Evolutionary conservation across 2,888 invertebrate species (phyloP), one percentile per base, ranked within the genome.

Genomic region (Noctua janthe): DNA sequence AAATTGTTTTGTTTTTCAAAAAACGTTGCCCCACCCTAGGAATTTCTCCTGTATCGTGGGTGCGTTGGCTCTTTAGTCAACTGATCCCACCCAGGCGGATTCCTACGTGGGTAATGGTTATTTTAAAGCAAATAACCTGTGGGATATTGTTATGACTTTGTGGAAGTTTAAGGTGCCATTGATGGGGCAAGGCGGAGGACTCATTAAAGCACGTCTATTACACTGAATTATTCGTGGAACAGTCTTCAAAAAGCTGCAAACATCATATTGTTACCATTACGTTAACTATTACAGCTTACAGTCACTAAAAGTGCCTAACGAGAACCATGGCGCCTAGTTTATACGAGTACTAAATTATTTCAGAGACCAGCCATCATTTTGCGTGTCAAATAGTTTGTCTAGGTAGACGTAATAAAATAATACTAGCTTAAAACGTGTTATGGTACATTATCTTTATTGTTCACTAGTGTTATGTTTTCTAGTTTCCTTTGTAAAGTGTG

Each of bases 261-360:
- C 17, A 56, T 47, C 6, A 11, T 8, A 47, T 17, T 11, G n/a
- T 47, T 35, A 10, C 70, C 20, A 35, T 64, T 47, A 8, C 54
- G 4, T 29, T 8, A 5, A 20, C 15, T 23, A 66, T 17, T 13
- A 39, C 35, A 29, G 39, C 49, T 23, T 43, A 74, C n/a, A 56
- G 10, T 47, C 29, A 4, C 54, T 83, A 39, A 11, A 66, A 66
- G 39, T 66, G 35, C 66, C 11, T 54, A 71, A 77, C 59, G 49
- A 71, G 56, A 43, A n/a, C 0, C 47, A 23, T 54, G 73, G 74
- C 74, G 83, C 83, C 78, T 39, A 35, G n/a, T 51, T 56, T 71
- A 71, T 71, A 47, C 35, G 17, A 35, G 56, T 20, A 62, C 35
- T 17, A 5, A 72, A 75, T 78, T 23, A 67, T 39, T 83, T 70